Evolutionary conservation across 2,113 vertebrate species (phyloP).

Genomic region (Callipepla californica): DNA sequence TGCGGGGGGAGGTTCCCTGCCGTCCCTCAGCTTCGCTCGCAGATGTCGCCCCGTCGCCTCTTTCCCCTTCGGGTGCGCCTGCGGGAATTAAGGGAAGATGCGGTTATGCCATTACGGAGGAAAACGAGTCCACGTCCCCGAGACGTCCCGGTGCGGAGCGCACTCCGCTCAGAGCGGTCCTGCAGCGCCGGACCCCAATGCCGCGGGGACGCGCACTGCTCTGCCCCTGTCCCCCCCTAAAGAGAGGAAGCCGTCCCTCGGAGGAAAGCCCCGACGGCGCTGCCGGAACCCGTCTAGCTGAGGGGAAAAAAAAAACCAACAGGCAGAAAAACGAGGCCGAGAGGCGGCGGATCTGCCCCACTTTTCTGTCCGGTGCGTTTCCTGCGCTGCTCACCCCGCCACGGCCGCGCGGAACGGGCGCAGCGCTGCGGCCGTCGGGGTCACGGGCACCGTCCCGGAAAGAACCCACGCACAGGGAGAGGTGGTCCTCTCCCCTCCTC

Average conservation of each 20-base stretch:
- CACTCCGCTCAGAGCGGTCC: neutral
- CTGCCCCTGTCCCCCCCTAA: neutral
- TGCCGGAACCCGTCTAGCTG: neutral
- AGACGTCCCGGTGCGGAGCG: accelerated
- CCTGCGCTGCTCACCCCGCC: neutral
- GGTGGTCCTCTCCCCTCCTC: neutral
- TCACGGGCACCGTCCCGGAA: neutral
- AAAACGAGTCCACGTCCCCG: neutral
- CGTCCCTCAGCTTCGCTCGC: constrained; percentile 34
- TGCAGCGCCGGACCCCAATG: accelerated
- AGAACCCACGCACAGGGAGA: neutral
- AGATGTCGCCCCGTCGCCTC: neutral
- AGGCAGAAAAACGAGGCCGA: neutral
- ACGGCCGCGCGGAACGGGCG: neutral
- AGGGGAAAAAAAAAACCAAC: neutral
- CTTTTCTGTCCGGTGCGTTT: neutral
- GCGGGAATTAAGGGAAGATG: neutral
- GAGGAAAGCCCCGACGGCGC: neutral
- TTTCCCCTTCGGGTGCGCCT: constrained; percentile 25
- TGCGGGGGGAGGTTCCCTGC: neutral
- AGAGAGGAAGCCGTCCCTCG: neutral
- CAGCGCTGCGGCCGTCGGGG: too few relatives aligned
- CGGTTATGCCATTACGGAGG: neutral
- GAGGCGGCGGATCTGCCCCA: neutral
- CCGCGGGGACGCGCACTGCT: neutral